phyloP scores from a whole-genome alignment of 37 sponge, comb jelly and placozoan genomes.

The Halichondria panicea region DNA sequence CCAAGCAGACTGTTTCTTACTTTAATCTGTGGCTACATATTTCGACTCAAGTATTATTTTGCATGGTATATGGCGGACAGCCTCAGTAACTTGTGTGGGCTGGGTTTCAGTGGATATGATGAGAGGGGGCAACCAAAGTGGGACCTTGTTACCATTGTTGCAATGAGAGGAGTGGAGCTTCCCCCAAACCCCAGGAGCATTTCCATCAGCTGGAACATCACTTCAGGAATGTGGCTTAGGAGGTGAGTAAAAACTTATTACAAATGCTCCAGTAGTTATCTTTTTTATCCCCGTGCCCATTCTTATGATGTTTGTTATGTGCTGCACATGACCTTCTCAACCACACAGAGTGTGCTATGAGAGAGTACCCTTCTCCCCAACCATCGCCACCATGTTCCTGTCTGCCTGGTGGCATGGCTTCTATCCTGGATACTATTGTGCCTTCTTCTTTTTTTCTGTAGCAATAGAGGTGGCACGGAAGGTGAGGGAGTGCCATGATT shows the following conservation, averaged over 20 bases:
- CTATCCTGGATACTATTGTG: constrained; percentile 76
- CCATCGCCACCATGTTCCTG: constrained; percentile 43
- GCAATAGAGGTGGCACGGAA: constrained; percentile 49
- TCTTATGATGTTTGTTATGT: neutral
- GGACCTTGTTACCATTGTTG: constrained; percentile 16
- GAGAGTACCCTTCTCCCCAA: constrained; percentile 4
- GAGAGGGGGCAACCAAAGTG: neutral
- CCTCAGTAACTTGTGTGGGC: constrained; percentile 58
- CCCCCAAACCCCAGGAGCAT: neutral
- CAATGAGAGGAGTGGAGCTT: neutral
- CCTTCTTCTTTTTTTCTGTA: constrained; percentile 49
- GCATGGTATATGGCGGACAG: constrained; percentile 54
- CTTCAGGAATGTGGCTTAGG: neutral
- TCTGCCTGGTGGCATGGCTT: constrained; percentile 87
- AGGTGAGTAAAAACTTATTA: constrained; percentile 7
- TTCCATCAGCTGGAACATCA: neutral
- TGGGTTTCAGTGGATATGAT: constrained; percentile 75
- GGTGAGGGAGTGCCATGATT: constrained; percentile 7
- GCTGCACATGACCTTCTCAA: neutral
- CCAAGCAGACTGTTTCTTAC: no score
- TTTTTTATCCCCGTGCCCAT: neutral
- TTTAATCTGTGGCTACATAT: neutral
- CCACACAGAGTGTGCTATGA: constrained; percentile 55
- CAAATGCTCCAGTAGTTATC: neutral
- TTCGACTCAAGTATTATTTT: constrained; percentile 3